Evolutionary conservation across 2,888 invertebrate species (phyloP).

Genomic region (Yponomeuta plumbellus): DNA sequence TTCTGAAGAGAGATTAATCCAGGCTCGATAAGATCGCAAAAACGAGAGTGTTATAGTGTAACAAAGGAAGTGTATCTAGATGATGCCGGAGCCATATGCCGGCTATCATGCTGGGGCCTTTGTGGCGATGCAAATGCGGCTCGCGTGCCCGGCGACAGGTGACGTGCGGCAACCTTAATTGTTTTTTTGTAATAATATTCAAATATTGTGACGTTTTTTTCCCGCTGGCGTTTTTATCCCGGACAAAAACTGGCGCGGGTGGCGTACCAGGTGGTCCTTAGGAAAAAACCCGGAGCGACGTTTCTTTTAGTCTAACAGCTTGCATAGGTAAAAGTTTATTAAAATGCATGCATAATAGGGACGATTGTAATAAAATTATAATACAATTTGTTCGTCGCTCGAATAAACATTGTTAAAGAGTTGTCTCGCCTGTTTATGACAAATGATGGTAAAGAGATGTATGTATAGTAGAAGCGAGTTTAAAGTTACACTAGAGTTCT

Average conservation of each 20-base stretch:
- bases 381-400: neutral
- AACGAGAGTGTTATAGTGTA: constrained; percentile 28
- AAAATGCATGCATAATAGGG: constrained; percentile 17
- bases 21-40: constrained; percentile 38
- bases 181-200: constrained; percentile 75
- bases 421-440: neutral
- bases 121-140: constrained; percentile 72
- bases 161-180: constrained; percentile 72
- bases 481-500: too few relatives aligned
- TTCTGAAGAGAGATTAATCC: neutral
- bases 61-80: constrained; percentile 31
- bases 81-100: constrained; percentile 15
- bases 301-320: constrained; percentile 60
- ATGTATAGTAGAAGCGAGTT: neutral
- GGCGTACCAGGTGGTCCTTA: constrained; percentile 70
- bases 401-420: neutral
- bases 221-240: constrained; percentile 52
- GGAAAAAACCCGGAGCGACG: constrained; percentile 36
- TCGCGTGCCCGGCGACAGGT: constrained; percentile 56
- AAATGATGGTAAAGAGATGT: neutral
- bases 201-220: constrained; percentile 72
- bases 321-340: constrained; percentile 33
- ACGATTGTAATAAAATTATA: constrained; percentile 4
- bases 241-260: constrained; percentile 54
- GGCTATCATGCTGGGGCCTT: constrained; percentile 32